A percentile compares a stretch with the other conserved stretches of the same genome.
Evolutionary conservation across 2,888 invertebrate genomes (phyloP).

Genomic region (Alitta virens): DNA sequence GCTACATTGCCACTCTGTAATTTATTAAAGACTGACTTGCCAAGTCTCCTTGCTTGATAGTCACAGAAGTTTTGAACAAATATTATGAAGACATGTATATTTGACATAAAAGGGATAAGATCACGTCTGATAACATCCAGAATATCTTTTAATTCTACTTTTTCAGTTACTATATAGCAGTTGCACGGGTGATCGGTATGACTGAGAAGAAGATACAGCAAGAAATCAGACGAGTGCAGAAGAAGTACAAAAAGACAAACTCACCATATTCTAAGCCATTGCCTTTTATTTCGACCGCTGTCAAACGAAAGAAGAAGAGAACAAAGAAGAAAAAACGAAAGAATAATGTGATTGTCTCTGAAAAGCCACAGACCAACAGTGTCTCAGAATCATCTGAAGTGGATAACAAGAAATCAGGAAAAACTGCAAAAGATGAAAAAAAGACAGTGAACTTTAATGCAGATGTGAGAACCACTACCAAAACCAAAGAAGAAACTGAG

Average conservation of each 20-base stretch:
- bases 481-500: no score
- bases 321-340: not conserved
- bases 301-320: not conserved
- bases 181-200: slow-evolving; percentile 38
- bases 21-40: no score
- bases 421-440: no score
- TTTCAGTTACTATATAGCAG: slow-evolving; percentile 41
- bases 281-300: slow-evolving; percentile 25
- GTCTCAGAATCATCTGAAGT: not conserved
- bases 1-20: no score
- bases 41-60: no score
- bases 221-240: slow-evolving; percentile 34
- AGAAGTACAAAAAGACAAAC: slow-evolving; percentile 29
- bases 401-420: not conserved
- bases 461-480: no score
- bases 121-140: no score
- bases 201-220: slow-evolving; percentile 36
- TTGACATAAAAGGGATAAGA: no score
- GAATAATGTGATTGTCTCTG: not conserved
- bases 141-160: no score
- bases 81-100: no score
- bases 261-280: slow-evolving; percentile 43
- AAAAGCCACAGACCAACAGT: not conserved
- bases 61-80: no score
- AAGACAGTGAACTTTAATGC: no score